These are phyloP conservation scores for Enoplosus armatus DNA, from an alignment of 2,797 vertebrate genomes.

Conservation along the genomic window DNA sequence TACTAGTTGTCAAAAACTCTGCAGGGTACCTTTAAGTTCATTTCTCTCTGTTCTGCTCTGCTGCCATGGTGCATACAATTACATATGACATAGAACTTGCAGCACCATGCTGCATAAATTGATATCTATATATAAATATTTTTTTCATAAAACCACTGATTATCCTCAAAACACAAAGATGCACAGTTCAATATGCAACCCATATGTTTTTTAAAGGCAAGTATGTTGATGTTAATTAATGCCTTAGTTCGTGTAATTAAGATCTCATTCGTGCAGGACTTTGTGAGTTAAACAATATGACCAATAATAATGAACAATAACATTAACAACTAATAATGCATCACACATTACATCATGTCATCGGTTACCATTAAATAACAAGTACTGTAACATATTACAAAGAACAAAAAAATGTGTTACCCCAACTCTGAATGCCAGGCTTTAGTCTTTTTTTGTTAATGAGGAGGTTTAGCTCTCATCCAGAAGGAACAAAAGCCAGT, in stretches of 20 bases:
- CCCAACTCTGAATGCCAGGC: conserved; percentile 10
- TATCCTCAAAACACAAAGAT: not conserved
- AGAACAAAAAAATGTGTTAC: not conserved
- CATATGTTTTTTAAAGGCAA: conserved; percentile 8
- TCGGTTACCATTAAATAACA: not conserved
- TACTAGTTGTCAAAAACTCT: conserved; percentile 8
- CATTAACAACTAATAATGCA: not conserved
- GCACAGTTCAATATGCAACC: not conserved
- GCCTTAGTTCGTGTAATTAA: conserved; percentile 10
- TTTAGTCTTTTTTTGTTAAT: not conserved
- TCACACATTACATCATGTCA: conserved; percentile 1
- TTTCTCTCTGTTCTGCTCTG: not conserved
- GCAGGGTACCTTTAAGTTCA: not conserved
- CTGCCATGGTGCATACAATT: not conserved
- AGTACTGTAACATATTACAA: conserved; percentile 1
- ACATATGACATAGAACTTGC: not conserved
- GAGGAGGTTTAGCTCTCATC: conserved; percentile 25
- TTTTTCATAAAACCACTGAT: not conserved
- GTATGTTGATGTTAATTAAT: conserved; percentile 9
- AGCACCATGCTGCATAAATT: not conserved
- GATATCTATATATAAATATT: not conserved
- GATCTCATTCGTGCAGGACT: not conserved
- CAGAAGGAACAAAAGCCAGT: conserved; percentile 47
- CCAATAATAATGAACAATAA: conserved; percentile 2
- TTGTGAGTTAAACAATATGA: not conserved